Conservation (phyloP, 2,113 vertebrate genomes). For the Cepphus grylle region DNA sequence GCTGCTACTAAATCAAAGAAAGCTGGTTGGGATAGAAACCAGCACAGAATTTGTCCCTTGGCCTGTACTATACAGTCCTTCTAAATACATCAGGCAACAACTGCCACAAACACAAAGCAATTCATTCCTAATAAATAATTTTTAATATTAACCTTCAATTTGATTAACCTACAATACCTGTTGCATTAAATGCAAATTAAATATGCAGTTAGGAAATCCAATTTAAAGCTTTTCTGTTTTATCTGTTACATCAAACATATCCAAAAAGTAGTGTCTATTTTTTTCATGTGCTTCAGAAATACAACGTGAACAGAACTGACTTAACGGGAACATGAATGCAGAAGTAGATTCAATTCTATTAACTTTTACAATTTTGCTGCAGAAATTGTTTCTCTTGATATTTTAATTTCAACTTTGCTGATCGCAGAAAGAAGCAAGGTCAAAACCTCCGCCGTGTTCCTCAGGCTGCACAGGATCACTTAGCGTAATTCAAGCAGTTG, state of each 20-base stretch:
- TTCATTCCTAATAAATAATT: neutral
- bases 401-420: conserved; percentile 49
- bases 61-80: neutral
- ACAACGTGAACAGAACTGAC: neutral
- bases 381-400: conserved; percentile 46
- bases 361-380: conserved; percentile 31
- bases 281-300: conserved; percentile 21
- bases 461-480: neutral
- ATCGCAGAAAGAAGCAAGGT: neutral
- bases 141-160: neutral
- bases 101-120: neutral
- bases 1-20: neutral
- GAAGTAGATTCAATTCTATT: conserved; percentile 46
- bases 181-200: conserved; percentile 32
- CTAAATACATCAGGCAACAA: neutral
- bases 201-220: neutral
- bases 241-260: conserved; percentile 41
- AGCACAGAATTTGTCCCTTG: neutral
- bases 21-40: neutral
- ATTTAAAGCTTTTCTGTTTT: conserved; percentile 45
- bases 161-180: conserved; percentile 11
- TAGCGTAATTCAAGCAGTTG: neutral
- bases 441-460: neutral
- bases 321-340: conserved; percentile 11
- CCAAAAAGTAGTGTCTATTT: neutral